Base-by-base conservation (phyloP, 1,140 invertebrate genomes). In the Drosophila mojavensis region DNA sequence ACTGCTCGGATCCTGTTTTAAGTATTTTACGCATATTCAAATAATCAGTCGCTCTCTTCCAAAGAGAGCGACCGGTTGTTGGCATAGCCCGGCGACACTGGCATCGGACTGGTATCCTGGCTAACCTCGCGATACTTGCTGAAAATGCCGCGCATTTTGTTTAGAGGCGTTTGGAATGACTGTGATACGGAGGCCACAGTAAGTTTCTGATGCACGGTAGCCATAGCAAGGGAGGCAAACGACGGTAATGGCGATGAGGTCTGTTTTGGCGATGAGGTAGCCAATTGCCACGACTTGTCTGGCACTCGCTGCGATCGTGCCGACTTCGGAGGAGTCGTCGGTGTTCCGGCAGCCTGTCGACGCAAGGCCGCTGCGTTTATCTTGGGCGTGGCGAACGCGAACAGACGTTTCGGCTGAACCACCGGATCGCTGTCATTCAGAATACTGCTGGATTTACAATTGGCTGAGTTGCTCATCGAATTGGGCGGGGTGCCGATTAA, bases 131-230 rank as follows among this genome's bases (percentile, higher is more conserved):
- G 75, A n/a, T 71, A 83, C 47, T 83, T 78, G 47, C 50, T 67
- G 9, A 83, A 79, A 0, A 83, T 54, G 4, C 79, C 80, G 26
- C 80, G 80, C 66, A 76, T 7, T 54, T 82, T 82, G 50, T 79
- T 71, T 7, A 71, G 41, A 17, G 80, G 80, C 43, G 79, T 71
- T 58, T 82, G 63, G 71, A 82, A 82, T 82, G 79, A 43, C 55
- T 68, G 73, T 36, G 74, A 11, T 26, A 68, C 45, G 9, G 69
- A 51, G 33, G 75, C 11, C 11, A 30, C 36, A n/a, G 56, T 60
- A 4, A 48, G 3, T 30, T 45, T 60, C 43, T 33, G 43, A 33
- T 48, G 43, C 30, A 61, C 45, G 10, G 60, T 61, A 26, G 70
- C 7, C 11, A 36, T 30, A 5, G 64, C 60, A 9, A 64, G 33